Percentiles rank a stretch among this genome's conserved stretches.
These are phyloP conservation scores for Penaeus indicus DNA, from an alignment of 1,140 invertebrate genomes.

Conservation along the genomic window DNA sequence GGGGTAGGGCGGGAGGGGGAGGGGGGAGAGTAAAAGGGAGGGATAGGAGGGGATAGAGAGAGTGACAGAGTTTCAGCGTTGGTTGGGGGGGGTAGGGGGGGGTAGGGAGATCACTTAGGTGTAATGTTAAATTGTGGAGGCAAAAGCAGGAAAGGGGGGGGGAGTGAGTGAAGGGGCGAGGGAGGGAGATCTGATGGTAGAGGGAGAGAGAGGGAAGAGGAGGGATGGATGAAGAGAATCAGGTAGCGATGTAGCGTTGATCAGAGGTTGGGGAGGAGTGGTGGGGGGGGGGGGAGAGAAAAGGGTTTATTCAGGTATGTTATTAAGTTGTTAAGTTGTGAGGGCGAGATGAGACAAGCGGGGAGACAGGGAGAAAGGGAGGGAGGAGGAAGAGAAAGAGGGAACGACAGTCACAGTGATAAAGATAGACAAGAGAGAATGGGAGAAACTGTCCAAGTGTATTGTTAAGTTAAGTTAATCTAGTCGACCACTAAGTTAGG, in stretches of 20 bases:
- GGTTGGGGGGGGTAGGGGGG: too few species aligned
- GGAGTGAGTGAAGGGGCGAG: too few species aligned
- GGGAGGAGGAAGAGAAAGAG: not conserved
- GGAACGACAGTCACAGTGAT: not conserved
- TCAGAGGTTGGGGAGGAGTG: too few species aligned
- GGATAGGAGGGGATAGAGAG: too few species aligned
- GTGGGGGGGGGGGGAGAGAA: not conserved
- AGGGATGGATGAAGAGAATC: not conserved
- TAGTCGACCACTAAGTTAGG: too few species aligned
- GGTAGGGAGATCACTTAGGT: too few species aligned
- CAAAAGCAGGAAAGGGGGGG: too few species aligned
- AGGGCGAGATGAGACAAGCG: not conserved
- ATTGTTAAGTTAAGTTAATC: too few species aligned
- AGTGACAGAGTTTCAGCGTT: too few species aligned
- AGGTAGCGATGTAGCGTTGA: not conserved
- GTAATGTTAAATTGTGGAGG: not conserved
- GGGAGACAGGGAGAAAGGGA: not conserved
- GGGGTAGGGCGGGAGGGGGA: too few species aligned
- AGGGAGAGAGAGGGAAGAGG: not conserved
- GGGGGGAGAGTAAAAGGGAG: too few species aligned
- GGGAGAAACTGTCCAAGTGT: not conserved
- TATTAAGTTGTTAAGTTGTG: conserved; percentile 59
- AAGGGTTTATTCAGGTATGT: not conserved
- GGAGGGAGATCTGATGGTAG: not conserved
- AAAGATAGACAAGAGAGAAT: not conserved